A percentile compares a stretch with the other conserved stretches of the same genome.
Evolutionary conservation across 2,888 invertebrate species (phyloP).

Genomic region (Hoplodrina blanda): DNA sequence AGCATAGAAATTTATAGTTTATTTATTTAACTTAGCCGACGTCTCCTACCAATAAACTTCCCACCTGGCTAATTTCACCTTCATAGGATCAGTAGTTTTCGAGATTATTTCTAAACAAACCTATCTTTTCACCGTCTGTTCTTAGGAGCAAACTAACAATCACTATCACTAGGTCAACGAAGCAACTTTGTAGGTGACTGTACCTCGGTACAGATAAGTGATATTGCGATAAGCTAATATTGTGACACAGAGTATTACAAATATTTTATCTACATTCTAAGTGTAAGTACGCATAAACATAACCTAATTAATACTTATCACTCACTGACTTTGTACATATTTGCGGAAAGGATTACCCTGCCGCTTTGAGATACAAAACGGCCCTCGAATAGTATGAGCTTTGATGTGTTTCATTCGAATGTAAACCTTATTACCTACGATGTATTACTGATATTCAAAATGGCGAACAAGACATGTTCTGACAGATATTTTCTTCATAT

Average conservation of each 20-base stretch:
- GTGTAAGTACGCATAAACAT: neutral
- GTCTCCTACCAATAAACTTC: no score
- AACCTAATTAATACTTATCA: neutral
- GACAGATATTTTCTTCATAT: neutral
- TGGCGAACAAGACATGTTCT: neutral
- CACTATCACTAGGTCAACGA: neutral
- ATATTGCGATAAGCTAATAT: constrained; percentile 20
- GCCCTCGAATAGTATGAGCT: no score
- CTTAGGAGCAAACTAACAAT: neutral
- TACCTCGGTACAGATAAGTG: constrained; percentile 13
- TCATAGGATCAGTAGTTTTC: neutral
- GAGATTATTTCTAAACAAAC: neutral
- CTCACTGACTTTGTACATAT: neutral
- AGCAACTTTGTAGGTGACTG: neutral
- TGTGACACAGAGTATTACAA: constrained; percentile 8
- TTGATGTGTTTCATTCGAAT: no score
- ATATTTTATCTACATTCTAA: neutral
- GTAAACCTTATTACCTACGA: no score
- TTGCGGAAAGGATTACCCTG: neutral
- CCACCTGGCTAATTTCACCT: no score
- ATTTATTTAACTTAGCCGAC: no score
- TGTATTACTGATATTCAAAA: neutral
- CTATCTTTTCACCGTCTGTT: constrained; percentile 6
- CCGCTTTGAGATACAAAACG: neutral
- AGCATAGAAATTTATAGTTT: no score